phyloP scores from a whole-genome alignment of 2,888 invertebrate species.

The Tipula helvola region DNA sequence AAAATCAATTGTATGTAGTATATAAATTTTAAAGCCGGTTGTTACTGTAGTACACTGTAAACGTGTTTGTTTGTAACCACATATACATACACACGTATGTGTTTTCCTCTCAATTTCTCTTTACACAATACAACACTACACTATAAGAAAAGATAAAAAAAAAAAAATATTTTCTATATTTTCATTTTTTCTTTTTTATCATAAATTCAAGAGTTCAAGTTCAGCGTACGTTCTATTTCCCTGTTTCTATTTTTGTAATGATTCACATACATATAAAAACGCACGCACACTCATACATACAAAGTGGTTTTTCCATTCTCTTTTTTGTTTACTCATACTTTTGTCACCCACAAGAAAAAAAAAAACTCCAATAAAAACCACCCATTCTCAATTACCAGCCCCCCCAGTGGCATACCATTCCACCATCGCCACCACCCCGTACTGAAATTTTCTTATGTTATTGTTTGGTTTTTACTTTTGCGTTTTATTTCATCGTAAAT shows the following conservation, averaged over 20 bases:
- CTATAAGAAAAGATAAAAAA: not conserved
- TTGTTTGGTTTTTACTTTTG: slow-evolving; percentile 4
- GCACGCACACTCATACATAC: not conserved
- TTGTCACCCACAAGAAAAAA: not conserved
- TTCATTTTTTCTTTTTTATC: not conserved
- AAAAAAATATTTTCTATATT: not conserved
- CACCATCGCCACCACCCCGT: not conserved
- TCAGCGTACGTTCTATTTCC: slow-evolving; percentile 9
- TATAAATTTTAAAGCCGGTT: not conserved
- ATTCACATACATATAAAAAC: not conserved
- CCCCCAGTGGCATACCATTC: not conserved
- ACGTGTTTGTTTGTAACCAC: not conserved
- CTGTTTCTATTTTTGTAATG: slow-evolving; percentile 7
- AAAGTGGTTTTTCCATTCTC: not conserved
- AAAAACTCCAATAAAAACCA: not conserved
- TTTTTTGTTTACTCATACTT: not conserved
- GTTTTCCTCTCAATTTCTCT: not conserved
- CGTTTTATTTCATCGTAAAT: not conserved
- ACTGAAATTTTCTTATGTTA: not conserved
- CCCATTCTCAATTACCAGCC: not conserved
- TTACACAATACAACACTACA: not conserved
- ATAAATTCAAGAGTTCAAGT: slow-evolving; percentile 7
- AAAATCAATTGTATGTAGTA: not conserved
- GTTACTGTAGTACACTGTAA: not conserved
- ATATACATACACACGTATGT: not conserved